Percentiles rank a stretch among this genome's conserved stretches.
Conservation (phyloP, 2,888 invertebrate species). For the Anthophora plumipes region DNA sequence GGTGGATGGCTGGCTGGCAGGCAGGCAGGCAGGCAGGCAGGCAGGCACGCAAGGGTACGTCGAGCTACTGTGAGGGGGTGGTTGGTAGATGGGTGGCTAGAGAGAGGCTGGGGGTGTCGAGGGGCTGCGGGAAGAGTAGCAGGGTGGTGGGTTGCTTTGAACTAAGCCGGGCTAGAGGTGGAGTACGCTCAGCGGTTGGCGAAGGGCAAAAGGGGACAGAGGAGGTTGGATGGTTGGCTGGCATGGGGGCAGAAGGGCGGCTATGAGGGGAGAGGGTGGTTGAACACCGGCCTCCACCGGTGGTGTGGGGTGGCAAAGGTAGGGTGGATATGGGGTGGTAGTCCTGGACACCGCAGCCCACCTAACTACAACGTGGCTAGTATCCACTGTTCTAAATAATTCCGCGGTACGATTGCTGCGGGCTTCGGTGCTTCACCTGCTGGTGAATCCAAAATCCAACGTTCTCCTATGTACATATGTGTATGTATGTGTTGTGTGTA, state of each 20-base stretch:
- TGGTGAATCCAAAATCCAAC: slow-evolving; percentile 72
- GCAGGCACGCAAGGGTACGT: slow-evolving; percentile 81
- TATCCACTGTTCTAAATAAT: slow-evolving; percentile 84
- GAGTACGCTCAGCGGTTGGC: slow-evolving; percentile 79
- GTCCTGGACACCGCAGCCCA: slow-evolving; percentile 82
- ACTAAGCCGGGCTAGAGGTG: slow-evolving; percentile 82
- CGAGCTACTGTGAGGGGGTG: slow-evolving; percentile 77
- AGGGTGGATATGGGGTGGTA: slow-evolving; percentile 80
- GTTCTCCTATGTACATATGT: slow-evolving; percentile 39
- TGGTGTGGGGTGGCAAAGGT: slow-evolving; percentile 73
- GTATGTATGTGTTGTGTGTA: too few species aligned
- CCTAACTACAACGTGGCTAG: slow-evolving; percentile 82
- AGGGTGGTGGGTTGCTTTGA: slow-evolving; percentile 82
- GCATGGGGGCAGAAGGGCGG: slow-evolving; percentile 70
- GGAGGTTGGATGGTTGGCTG: slow-evolving; percentile 68
- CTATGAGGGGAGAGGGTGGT: slow-evolving; percentile 64
- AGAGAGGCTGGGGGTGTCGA: slow-evolving; percentile 76
- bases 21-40: slow-evolving; percentile 74
- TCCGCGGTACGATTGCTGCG: slow-evolving; percentile 83
- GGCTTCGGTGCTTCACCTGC: slow-evolving; percentile 76
- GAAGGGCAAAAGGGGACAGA: slow-evolving; percentile 77
- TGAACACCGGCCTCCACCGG: slow-evolving; percentile 70
- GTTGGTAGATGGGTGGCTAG: slow-evolving; percentile 81
- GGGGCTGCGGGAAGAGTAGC: slow-evolving; percentile 71
- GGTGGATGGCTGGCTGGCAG: slow-evolving; percentile 80